Base-by-base conservation (phyloP, 2,797 vertebrate species). In the Notolepis coatsorum region DNA sequence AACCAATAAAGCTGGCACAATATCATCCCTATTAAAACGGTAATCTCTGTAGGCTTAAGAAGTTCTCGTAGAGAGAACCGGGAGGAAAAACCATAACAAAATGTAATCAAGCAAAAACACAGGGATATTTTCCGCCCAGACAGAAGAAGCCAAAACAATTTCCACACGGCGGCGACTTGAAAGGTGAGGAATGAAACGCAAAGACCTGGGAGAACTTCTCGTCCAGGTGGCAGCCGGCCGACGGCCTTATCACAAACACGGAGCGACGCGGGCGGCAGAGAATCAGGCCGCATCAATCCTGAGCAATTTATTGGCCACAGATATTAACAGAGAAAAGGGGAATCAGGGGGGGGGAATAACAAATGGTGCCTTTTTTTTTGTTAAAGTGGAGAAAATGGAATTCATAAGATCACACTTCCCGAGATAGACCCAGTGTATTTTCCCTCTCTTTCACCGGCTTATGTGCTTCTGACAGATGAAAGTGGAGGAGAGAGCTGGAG, bases 401-500 rank as follows among this genome's bases (percentile, higher is more conserved):
- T 96, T 93, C 93, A 95, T 93, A 95, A 96, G 94, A 95, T 90
- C 95, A 91, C 93, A 94, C 93, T 95, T 93, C 76, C 91, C 92
- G 94, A 97, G 95, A 97, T 96, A 97, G 95, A 94, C 71, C 75
- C 65, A 77, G 90, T 92, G 90, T 89, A 89, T 88, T 87, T 84
- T 59, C 71, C 75, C 62, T 92, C 93, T 94, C 94, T 95, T 90
- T 96, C 90, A 93, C 93, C 93, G 93, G 94, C 95, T 94, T 96
- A 96, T 95, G 94, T 88, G 86, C 96, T 94, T n/a, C 94, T 94
- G 95, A 93, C 95, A 97, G 95, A 98, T 98, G 95, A 98, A 97
- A 98, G 95, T 88, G 68, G 93, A 91, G 94, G 93, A 71, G 94
- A 95, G 95, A 95, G 94, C 93, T 42, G 89, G 69, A 68, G 82